Conservation (phyloP, 2,888 invertebrate species). For the Acrobasis suavella region DNA sequence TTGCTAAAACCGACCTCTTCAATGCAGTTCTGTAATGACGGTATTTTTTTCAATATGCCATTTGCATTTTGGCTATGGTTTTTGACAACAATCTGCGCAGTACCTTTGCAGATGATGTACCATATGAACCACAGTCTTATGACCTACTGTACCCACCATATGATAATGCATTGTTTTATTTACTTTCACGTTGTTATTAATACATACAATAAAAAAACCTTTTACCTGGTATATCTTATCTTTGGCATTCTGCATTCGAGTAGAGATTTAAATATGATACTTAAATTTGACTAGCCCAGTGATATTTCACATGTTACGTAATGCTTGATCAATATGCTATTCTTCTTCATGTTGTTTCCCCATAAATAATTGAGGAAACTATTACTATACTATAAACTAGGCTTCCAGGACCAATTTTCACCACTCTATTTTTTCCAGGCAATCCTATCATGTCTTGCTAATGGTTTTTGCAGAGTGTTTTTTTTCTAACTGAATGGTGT, state of each 20-base stretch:
- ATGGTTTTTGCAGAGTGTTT: no score
- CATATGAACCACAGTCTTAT: slow-evolving; percentile 10
- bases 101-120: slow-evolving; percentile 20
- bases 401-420: no score
- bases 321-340: no score
- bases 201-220: not conserved
- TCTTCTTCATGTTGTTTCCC: no score
- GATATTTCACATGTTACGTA: no score
- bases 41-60: no score
- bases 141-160: slow-evolving; percentile 11
- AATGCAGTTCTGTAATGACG: no score
- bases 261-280: not conserved
- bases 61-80: slow-evolving; percentile 14
- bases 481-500: no score
- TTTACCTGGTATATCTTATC: not conserved
- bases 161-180: slow-evolving; percentile 15
- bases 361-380: no score
- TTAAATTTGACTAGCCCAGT: not conserved
- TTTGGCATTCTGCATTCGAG: not conserved
- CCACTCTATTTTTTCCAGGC: no score
- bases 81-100: slow-evolving; percentile 20
- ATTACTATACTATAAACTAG: no score
- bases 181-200: not conserved
- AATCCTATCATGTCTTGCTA: no score
- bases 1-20: slow-evolving; percentile 46